Conservation (phyloP, 2,888 invertebrate genomes). For the Cephalotes varians region DNA sequence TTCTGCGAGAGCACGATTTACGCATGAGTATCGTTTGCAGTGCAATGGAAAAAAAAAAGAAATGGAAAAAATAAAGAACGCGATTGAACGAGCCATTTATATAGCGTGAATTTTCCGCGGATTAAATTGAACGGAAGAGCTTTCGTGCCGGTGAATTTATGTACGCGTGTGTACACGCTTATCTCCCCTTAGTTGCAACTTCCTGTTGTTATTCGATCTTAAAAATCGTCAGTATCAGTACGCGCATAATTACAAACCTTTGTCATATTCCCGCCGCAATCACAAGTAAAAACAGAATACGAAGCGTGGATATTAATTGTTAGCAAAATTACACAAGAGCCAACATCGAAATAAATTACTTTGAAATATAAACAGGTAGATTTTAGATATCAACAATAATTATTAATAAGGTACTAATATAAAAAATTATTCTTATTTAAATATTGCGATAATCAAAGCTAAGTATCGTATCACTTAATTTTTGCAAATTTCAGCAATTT, state of each 20-base stretch:
- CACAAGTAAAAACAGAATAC: background rate
- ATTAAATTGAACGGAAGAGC: background rate
- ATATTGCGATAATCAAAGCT: background rate
- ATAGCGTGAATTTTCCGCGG: background rate
- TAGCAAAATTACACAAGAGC: background rate
- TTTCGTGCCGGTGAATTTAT: background rate
- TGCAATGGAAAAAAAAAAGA: background rate
- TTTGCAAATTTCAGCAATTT: background rate
- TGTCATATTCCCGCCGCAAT: background rate
- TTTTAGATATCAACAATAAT: background rate
- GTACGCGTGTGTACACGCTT: background rate
- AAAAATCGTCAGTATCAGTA: constrained; percentile 35
- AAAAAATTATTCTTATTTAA: constrained; percentile 12
- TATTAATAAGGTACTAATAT: background rate
- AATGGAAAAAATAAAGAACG: background rate
- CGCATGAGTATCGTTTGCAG: background rate
- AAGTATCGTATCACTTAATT: background rate
- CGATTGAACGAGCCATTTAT: background rate
- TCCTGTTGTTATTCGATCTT: constrained; percentile 33
- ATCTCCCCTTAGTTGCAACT: constrained; percentile 33
- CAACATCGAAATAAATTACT: background rate
- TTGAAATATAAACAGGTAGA: background rate
- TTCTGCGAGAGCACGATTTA: constrained; percentile 5
- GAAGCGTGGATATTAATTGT: background rate
- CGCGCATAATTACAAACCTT: constrained; percentile 31